Percentiles rank a stretch among this genome's conserved stretches.
These are phyloP conservation scores for Rhodinocichla rosea DNA, from an alignment of 2,113 vertebrate species.

Conservation along the genomic window DNA sequence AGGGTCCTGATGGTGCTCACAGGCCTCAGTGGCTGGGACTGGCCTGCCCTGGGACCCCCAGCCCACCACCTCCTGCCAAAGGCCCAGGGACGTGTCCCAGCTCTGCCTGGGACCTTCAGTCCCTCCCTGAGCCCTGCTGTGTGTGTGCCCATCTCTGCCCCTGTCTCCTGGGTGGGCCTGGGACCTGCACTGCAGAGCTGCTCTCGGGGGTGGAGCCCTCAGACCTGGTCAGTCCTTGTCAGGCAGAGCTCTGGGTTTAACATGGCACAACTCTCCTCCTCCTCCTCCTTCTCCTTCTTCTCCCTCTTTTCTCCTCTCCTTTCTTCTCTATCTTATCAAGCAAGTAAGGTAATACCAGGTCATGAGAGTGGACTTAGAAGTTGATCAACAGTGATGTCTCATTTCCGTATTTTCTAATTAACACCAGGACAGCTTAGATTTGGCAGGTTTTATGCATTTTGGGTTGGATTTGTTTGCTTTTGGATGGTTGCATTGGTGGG, in stretches of 20 bases:
- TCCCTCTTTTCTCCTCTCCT: neutral
- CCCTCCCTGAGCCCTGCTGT: neutral
- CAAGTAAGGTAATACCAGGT: neutral
- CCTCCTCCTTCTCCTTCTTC: rapidly evolving
- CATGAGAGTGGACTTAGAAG: neutral
- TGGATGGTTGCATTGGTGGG: neutral
- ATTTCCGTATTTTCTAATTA: neutral
- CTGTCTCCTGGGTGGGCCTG: neutral
- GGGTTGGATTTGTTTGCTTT: neutral
- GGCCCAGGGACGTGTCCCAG: neutral
- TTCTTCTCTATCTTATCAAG: neutral
- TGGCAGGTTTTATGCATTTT: neutral
- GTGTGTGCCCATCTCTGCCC: neutral
- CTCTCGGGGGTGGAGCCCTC: neutral
- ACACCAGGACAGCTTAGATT: rapidly evolving
- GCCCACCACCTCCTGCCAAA: neutral
- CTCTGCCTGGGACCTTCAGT: neutral
- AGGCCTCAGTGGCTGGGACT: neutral
- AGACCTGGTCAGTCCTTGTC: rapidly evolving
- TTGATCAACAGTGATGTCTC: neutral
- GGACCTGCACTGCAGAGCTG: neutral
- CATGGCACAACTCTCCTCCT: neutral
- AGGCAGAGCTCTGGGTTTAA: neutral
- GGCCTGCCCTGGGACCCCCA: neutral
- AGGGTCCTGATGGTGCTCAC: neutral